Evolutionary conservation across 2,797 vertebrate species (phyloP).

Genomic region (Molossus alvarezi): DNA sequence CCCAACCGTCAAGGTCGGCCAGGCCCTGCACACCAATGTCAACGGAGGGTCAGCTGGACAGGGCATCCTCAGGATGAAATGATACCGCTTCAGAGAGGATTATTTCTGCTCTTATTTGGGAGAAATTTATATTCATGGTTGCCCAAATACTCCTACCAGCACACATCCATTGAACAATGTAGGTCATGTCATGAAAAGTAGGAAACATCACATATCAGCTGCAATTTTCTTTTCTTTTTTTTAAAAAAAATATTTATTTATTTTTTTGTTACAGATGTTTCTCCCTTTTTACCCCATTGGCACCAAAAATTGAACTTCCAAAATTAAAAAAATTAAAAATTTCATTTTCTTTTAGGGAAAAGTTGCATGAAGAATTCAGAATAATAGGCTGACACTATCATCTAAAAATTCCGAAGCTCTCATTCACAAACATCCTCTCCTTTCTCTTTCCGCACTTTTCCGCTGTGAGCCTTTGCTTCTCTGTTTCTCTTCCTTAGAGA

Average conservation of each 20-base stretch:
- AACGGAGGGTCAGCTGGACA: conserved; percentile 15
- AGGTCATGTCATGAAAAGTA: conserved; percentile 24
- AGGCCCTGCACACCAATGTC: conserved; percentile 11
- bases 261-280: too few relatives aligned
- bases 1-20: not conserved
- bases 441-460: not conserved
- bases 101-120: conserved; percentile 51
- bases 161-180: conserved; percentile 14
- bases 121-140: conserved; percentile 43
- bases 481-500: not conserved
- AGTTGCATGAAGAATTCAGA: conserved; percentile 22
- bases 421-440: not conserved
- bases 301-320: too few relatives aligned
- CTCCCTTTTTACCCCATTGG: too few relatives aligned
- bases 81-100: not conserved
- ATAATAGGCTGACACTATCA: conserved; percentile 21
- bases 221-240: conserved; percentile 30
- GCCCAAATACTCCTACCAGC: conserved; percentile 35
- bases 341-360: conserved; percentile 50
- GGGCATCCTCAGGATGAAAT: not conserved
- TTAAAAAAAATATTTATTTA: too few relatives aligned
- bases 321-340: not conserved
- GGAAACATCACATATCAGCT: not conserved
- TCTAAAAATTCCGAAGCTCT: not conserved
- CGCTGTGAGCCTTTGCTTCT: not conserved